phyloP scores from a whole-genome alignment of 2,113 vertebrate genomes.

The Labeo catla region DNA sequence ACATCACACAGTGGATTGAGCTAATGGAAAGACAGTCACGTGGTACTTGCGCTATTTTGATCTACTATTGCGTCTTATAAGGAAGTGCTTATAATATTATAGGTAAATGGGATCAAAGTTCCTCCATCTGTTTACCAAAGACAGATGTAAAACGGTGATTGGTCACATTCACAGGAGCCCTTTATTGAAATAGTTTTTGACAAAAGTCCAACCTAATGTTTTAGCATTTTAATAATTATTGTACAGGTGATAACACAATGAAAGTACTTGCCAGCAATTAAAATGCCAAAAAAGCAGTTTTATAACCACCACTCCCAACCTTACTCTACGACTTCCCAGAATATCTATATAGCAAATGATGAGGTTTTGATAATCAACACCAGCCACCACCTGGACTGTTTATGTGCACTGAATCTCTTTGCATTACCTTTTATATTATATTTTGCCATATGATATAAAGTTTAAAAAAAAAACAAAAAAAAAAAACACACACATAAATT shows the following conservation, averaged over 20 bases:
- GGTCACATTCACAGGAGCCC: neutral
- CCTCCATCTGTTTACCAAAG: constrained; percentile 8
- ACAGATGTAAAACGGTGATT: neutral
- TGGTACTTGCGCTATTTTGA: neutral
- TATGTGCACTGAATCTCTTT: neutral
- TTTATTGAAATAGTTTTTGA: neutral
- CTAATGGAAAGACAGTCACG: neutral
- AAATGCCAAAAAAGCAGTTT: neutral
- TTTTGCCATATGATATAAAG: neutral
- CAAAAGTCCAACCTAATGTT: neutral
- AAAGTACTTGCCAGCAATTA: neutral
- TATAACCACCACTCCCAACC: neutral
- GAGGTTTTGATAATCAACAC: neutral
- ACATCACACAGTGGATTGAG: neutral
- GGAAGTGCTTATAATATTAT: constrained; percentile 37
- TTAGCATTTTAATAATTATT: neutral
- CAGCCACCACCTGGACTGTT: neutral
- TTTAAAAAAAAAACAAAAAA: neutral
- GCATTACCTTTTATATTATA: neutral
- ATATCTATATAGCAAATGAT: neutral
- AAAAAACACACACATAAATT: neutral
- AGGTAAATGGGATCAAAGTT: constrained; percentile 42
- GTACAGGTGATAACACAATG: neutral
- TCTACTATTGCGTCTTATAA: neutral
- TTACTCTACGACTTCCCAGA: neutral